Evolutionary conservation across 2,797 vertebrate genomes (phyloP), one percentile per base, ranked within the genome.

Genomic region (Onychomys arenicola): DNA sequence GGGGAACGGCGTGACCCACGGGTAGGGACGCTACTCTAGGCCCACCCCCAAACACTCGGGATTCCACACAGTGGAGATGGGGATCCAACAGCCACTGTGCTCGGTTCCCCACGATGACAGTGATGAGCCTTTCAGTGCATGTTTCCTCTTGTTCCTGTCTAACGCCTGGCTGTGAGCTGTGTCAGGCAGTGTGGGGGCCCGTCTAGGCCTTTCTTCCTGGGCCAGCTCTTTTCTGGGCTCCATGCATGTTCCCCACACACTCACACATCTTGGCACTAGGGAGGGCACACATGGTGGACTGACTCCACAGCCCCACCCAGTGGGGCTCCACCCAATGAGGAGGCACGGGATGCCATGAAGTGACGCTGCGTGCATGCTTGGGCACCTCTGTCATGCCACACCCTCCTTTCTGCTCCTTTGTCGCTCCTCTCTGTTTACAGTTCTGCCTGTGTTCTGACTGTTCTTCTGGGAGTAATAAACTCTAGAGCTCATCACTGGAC

Each of bases 381-480:
- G 89, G 94, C 97, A 97, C 86, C 93, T 95, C 97, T 97, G 96
- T 34, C 73, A n/a, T 14, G 11, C 61, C 61, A 6, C 29, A 37
- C 43, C 29, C 76, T 82, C 25, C 65, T 67, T n/a, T 52, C 63
- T 98, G 96, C 98, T 98, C 97, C 96, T 93, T 96, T 97, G 97
- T 98, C 98, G 98, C 97, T 91, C 77, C 95, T 91, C 77, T 95
- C 97, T 97, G 98, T 98, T 95, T 96, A 97, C 97, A 93, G 97
- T 91, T 96, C 97, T 96, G 89, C 96, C 97, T 98, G 97, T 97
- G 98, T 98, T 98, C 98, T 98, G 97, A 98, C 98, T 98, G 97
- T 98, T 97, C 97, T 98, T 96, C 98, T 94, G 91, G 96, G 98
- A 98, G 98, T 98, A 99, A 99, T 99, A 99, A 99, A 99, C 98